These are phyloP conservation scores for Notarius lentiginosus DNA, from an alignment of 2,113 vertebrate species.

Conservation along the genomic window DNA sequence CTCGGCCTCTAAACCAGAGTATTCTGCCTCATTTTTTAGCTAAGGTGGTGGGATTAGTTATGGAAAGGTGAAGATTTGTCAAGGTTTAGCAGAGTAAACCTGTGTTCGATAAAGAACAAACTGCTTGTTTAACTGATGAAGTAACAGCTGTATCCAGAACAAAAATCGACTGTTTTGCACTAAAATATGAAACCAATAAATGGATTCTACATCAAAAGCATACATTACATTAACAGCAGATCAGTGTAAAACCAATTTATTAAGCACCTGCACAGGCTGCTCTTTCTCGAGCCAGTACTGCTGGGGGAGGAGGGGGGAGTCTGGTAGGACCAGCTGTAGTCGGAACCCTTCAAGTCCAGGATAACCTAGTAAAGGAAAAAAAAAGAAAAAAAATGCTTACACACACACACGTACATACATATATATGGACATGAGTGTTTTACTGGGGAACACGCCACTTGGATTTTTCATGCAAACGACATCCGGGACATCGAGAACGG, in stretches of 20 bases:
- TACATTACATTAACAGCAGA: background rate
- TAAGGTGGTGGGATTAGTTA: background rate
- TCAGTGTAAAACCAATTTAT: background rate
- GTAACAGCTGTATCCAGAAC: background rate
- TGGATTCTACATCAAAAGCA: background rate
- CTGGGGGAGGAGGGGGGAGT: slow-evolving; percentile 93
- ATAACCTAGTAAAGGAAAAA: slow-evolving; percentile 82
- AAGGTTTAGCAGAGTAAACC: background rate
- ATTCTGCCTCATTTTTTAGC: background rate
- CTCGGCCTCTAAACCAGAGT: background rate
- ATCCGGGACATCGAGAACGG: no score
- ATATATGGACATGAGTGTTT: no score
- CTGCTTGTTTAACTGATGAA: background rate
- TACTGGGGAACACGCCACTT: no score
- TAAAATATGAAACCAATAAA: slow-evolving; percentile 5
- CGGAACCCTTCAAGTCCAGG: slow-evolving; percentile 94
- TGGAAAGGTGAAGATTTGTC: background rate
- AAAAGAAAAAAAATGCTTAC: no score
- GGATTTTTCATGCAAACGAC: no score
- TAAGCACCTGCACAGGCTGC: slow-evolving; percentile 94
- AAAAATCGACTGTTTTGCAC: background rate
- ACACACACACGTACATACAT: no score
- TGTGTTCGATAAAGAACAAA: background rate
- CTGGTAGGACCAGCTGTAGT: slow-evolving; percentile 98
- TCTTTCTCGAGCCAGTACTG: slow-evolving; percentile 91